These are phyloP conservation scores for Cyprinella venusta DNA, from an alignment of 2,797 vertebrate species.

Conservation along the genomic window DNA sequence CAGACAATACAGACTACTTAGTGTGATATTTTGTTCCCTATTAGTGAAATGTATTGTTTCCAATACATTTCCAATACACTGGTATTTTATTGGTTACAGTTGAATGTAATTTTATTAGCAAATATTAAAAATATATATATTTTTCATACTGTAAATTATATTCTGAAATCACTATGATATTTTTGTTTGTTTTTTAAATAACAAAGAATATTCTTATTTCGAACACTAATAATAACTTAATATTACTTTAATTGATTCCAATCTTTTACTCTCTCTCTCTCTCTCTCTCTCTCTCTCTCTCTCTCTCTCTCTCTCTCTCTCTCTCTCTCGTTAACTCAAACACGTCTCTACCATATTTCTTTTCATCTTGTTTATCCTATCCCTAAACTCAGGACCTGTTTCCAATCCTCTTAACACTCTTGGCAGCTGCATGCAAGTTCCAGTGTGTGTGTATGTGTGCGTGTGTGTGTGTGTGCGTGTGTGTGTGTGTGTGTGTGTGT, in stretches of 20 bases:
- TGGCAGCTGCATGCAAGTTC: background rate
- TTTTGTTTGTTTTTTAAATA: background rate
- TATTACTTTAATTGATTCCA: no score
- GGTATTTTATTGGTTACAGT: background rate
- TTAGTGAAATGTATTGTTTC: background rate
- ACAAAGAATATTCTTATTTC: background rate
- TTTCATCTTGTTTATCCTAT: constrained; percentile 37
- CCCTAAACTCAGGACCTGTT: constrained; percentile 17
- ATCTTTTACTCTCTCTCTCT: no score
- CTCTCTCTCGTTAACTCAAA: background rate
- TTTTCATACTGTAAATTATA: background rate
- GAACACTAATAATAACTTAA: background rate
- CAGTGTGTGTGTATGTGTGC: constrained; percentile 4
- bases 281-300: no score
- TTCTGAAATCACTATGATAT: background rate
- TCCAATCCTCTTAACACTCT: constrained; percentile 19
- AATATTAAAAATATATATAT: background rate
- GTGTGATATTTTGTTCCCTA: background rate
- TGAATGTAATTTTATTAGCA: background rate
- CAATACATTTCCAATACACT: background rate
- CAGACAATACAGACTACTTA: background rate
- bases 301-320: background rate
- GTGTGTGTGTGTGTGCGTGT: background rate
- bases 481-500: constrained; percentile 19
- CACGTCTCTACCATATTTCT: background rate